Base-by-base conservation (phyloP, 2,797 vertebrate species). In the Gila robusta region DNA sequence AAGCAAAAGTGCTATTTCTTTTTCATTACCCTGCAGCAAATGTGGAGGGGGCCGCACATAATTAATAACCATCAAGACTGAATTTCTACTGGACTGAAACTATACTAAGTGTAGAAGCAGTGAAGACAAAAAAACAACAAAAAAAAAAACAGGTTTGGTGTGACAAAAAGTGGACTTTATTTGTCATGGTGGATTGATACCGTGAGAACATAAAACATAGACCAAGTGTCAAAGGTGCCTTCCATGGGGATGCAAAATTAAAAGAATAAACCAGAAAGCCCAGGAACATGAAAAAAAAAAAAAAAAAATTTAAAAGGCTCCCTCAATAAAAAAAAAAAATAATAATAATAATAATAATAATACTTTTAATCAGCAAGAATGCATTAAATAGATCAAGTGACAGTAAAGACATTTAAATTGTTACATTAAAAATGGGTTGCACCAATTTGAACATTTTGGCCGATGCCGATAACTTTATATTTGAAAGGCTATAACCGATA, bases 1-100 rank as follows among this genome's bases (percentile, higher is more conserved):
- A 72, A 32, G 44, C 41, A 81, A 81, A 80, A 85, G 74, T 16
- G 74, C 26, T 12, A 56, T 37, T 56, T 56, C 7, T 79, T 79
- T 59, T 70, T 32, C 16, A 3, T 67, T 47, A 70, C 47, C 64
- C 35, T 78, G 44, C 35, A 77, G 62, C 10, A 77, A 47, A 71
- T n/a, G 28, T 81, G 80, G 12, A 78, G 66, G 64, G 70, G 66
- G 37, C 5, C 0, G 7, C 26, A n/a, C 49, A 59, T 79, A 59
- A 70, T 70, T 62, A 79, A 71, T 21, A 85, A 26, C 21, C 70
- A 69, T 37, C 67, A 54, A 41, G 47, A 26, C 14, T 37, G 44
- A 28, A 54, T 67, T 41, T 84, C 23, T 69, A 70, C 64, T 47
- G n/a, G 26, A 54, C 23, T 37, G 52, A 52, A 28, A 49, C 16